phyloP scores from a whole-genome alignment of 2,797 vertebrate species.

The Nyctibius grandis region DNA sequence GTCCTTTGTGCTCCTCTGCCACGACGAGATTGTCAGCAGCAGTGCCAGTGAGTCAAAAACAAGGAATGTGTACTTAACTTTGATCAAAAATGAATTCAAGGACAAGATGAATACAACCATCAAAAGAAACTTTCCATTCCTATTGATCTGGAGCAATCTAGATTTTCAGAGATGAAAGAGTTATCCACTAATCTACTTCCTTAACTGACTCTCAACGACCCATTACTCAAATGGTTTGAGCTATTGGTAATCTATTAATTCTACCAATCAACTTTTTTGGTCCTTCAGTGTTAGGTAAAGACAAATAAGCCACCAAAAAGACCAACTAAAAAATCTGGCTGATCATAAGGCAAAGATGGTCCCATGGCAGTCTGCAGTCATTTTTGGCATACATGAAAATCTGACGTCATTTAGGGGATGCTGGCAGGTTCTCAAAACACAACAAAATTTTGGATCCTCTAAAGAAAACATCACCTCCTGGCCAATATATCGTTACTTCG shows the following conservation, averaged over 20 bases:
- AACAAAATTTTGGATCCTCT: constrained; percentile 43
- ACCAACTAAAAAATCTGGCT: not conserved
- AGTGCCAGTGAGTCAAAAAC: not conserved
- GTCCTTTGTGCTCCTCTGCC: not conserved
- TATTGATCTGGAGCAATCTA: not conserved
- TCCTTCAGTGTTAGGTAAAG: not conserved
- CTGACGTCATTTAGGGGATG: constrained; percentile 51
- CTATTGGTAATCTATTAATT: not conserved
- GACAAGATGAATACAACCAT: not conserved
- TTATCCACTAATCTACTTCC: not conserved
- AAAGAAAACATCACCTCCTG: constrained; percentile 47
- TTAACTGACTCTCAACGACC: not conserved
- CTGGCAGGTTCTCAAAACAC: constrained; percentile 50
- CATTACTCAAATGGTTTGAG: not conserved
- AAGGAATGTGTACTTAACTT: not conserved
- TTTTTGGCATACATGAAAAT: constrained; percentile 56
- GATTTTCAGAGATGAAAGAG: not conserved
- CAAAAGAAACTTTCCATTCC: not conserved
- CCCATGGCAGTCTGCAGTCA: constrained; percentile 53
- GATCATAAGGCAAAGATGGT: constrained; percentile 47
- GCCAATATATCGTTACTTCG: constrained; percentile 25
- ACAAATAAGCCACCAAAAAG: constrained; percentile 30
- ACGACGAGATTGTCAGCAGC: not conserved
- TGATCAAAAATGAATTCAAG: not conserved
- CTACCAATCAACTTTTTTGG: not conserved